phyloP scores from a whole-genome alignment of 1,140 invertebrate genomes.

The Triops cancriformis region DNA sequence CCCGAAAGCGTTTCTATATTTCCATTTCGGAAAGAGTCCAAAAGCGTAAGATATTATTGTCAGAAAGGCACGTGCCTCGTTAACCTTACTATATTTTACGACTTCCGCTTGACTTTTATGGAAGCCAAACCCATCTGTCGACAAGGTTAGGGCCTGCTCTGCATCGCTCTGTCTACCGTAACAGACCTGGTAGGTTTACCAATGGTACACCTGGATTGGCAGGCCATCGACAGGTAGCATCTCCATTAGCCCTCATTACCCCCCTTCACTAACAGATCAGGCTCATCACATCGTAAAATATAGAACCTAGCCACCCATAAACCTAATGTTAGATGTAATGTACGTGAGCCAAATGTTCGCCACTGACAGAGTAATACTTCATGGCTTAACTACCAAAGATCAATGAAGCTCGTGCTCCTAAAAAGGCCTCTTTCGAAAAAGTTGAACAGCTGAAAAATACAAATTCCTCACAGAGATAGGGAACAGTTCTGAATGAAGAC shows the following conservation, averaged over 20 bases:
- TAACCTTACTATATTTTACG: conserved; percentile 5
- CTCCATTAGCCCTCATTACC: conserved; percentile 12
- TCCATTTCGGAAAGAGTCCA: background rate
- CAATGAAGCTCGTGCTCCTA: background rate
- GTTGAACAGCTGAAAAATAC: background rate
- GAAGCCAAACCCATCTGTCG: conserved; percentile 12
- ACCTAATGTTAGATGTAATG: background rate
- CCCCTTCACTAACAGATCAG: background rate
- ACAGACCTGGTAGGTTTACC: background rate
- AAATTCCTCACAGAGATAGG: background rate
- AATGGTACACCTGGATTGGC: background rate
- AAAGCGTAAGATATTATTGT: background rate
- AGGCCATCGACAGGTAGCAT: background rate
- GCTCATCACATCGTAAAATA: conserved; percentile 6
- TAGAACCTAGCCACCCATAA: conserved; percentile 5
- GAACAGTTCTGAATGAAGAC: too few relatives aligned
- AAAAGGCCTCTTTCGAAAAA: background rate
- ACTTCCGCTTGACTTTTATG: conserved; percentile 13
- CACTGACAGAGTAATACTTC: background rate
- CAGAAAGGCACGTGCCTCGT: conserved; percentile 1
- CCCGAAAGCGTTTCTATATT: background rate
- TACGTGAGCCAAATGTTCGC: background rate
- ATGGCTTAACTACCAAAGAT: background rate
- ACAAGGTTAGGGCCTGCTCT: background rate
- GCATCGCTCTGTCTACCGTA: conserved; percentile 1